phyloP scores from a whole-genome alignment of 2,797 vertebrate species.

The Enteromius treurensis region DNA sequence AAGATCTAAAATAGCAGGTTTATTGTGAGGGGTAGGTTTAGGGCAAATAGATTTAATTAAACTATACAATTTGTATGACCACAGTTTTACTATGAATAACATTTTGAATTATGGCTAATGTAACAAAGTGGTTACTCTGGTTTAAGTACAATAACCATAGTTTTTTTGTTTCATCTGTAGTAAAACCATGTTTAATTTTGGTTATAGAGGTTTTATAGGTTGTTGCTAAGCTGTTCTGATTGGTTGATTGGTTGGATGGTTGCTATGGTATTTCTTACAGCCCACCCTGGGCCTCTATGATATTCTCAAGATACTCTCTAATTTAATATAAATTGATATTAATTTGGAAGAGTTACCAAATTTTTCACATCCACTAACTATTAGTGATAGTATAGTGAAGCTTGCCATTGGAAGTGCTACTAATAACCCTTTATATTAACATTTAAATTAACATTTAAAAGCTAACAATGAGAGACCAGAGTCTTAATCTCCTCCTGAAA shows the following conservation, averaged over 20 bases:
- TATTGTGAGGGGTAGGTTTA: too few species aligned
- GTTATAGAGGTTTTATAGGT: neutral
- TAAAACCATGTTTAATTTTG: neutral
- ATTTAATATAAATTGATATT: neutral
- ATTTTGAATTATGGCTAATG: neutral
- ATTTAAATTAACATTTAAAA: neutral
- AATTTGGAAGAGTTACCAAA: neutral
- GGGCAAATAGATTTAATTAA: too few species aligned
- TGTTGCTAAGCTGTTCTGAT: neutral
- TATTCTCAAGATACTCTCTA: neutral
- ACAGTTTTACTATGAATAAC: neutral
- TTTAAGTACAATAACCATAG: neutral
- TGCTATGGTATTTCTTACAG: neutral
- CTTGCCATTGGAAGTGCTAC: neutral
- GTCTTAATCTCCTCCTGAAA: conserved; percentile 28
- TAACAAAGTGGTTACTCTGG: neutral
- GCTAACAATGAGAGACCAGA: neutral
- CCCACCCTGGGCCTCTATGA: neutral
- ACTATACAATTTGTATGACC: neutral
- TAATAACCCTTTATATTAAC: neutral
- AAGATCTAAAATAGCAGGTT: too few species aligned
- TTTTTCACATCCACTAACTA: neutral
- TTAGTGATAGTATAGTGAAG: neutral
- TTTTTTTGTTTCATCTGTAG: neutral
- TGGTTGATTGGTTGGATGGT: neutral